Percentiles rank a stretch among this genome's conserved stretches.
Evolutionary conservation across 2,888 invertebrate genomes (phyloP).

Genomic region (Spodoptera picta): DNA sequence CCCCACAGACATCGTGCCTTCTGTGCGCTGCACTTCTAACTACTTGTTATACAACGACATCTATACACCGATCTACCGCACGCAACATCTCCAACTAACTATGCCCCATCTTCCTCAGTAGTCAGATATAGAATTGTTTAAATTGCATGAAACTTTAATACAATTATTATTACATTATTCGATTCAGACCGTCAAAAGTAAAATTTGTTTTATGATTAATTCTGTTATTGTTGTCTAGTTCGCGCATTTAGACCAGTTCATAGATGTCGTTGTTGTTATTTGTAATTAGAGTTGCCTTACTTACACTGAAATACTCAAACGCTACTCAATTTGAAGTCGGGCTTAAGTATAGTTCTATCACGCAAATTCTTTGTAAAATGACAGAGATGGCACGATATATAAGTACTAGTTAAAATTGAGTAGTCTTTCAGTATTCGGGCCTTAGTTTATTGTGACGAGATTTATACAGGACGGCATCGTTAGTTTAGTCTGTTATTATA

Average conservation of each 20-base stretch:
- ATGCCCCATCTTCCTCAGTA: constrained; percentile 1
- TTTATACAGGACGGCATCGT: constrained; percentile 35
- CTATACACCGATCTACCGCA: constrained; percentile 5
- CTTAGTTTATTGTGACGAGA: constrained; percentile 56
- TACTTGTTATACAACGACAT: constrained; percentile 48
- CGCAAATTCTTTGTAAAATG: too few species aligned
- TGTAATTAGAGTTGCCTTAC: constrained; percentile 65
- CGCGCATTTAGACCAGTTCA: constrained; percentile 7
- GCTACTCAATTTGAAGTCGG: too few species aligned
- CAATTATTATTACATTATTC: too few species aligned
- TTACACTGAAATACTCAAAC: neutral
- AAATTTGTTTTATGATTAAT: neutral
- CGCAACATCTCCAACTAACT: neutral
- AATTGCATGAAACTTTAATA: too few species aligned
- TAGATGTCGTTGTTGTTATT: constrained; percentile 39
- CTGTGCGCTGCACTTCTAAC: constrained; percentile 29
- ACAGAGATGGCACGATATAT: too few species aligned
- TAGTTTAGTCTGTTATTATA: constrained; percentile 38
- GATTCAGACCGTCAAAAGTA: too few species aligned
- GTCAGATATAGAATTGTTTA: too few species aligned
- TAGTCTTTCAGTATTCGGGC: too few species aligned
- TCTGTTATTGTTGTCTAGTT: neutral
- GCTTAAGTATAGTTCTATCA: too few species aligned
- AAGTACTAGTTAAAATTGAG: too few species aligned
- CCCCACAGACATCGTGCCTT: constrained; percentile 39